Conservation (phyloP, 2,113 vertebrate genomes). For the Ameiurus melas region DNA sequence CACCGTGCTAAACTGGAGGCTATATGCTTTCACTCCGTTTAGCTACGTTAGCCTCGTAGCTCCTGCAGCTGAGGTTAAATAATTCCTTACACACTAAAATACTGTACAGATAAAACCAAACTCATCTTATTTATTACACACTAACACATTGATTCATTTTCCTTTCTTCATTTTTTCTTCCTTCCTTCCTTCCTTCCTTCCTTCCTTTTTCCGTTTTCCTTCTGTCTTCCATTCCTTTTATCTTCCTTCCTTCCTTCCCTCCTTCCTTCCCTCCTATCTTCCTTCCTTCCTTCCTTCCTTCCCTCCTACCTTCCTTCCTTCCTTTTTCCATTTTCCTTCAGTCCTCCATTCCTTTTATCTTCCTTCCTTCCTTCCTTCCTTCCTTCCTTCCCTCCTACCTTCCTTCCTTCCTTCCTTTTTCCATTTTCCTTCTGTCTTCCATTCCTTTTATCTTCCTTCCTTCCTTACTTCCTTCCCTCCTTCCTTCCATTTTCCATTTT, state of each 20-base stretch:
- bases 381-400: neutral
- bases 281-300: neutral
- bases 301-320: neutral
- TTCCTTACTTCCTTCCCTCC: neutral
- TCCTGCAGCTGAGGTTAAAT: neutral
- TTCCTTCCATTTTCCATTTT: neutral
- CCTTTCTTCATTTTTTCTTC: neutral
- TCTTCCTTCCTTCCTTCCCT: neutral
- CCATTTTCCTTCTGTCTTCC: no score
- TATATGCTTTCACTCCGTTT: neutral
- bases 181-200: no score
- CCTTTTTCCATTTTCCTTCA: neutral
- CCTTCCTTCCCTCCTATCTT: neutral
- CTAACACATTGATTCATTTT: no score
- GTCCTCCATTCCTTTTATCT: neutral
- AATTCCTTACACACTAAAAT: neutral
- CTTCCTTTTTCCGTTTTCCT: neutral
- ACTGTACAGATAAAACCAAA: neutral
- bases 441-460: neutral
- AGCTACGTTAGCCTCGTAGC: neutral
- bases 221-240: fast-evolving
- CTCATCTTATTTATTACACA: neutral
- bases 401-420: no score
- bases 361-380: neutral
- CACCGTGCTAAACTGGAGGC: neutral